Base-by-base conservation (phyloP, 2,888 invertebrate genomes). In the Sussaba pulchella region DNA sequence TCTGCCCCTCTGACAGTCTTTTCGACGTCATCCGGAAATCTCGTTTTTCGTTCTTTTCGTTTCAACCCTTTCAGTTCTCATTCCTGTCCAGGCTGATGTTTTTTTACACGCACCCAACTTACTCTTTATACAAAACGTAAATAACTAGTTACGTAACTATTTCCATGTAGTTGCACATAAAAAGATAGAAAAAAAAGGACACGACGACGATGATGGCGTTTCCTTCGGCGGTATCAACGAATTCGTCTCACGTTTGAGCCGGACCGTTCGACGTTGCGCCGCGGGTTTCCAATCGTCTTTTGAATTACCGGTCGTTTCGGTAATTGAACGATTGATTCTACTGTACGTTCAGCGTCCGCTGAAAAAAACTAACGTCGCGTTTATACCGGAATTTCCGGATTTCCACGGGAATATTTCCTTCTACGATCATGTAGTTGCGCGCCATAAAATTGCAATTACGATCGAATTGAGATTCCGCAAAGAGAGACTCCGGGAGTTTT, bases 11-110 rank as follows among this genome's bases (percentile, higher is more conserved):
- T 54, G 47, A 78, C 78, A 8, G 81, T 76, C 79, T 75, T 73
- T 66, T 69, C 72, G 81, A 83, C 61, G 71, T 83, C 78, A 63
- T 12, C 78, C 81, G 83, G 81, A 83, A 72, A 83, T 83, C 83
- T 81, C 71, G 61, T 79, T 81, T 79, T 83, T 83, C 64, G 45
- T 26, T 66, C 57, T 26, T 26, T 17, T 52, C 14, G 21, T 45
- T 21, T 17, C 54, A 14, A 12, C n/a, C 5, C 36, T 36, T 43
- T 17, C 57, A 26, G 70, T 26, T 69, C 54, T 14, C 67, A 36
- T 59, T 17, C 36, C 36, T 36, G n/a, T 36, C 36, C 36, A 12
- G 64, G 31, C 31, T 47, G 26, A 45, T 19, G 47, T 10, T 10
- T n/a, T 31, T 12, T 10, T 9, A 41, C 54, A n/a, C 52, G 24